phyloP scores from a whole-genome alignment of 2,113 vertebrate species.

The Sterna hirundo region DNA sequence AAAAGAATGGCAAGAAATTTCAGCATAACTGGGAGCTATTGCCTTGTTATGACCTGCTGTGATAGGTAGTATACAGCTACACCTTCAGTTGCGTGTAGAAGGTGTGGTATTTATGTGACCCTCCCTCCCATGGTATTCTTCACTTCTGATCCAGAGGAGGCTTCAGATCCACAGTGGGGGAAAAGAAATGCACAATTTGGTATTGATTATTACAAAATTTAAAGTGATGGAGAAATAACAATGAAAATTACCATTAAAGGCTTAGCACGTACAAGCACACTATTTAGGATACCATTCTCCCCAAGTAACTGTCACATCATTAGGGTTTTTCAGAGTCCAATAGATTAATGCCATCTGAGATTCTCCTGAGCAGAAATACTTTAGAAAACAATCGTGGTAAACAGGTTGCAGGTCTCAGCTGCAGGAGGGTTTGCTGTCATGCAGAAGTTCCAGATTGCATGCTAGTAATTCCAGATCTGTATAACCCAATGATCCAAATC shows the following conservation, averaged over 20 bases:
- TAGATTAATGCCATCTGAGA: background rate
- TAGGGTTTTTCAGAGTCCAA: background rate
- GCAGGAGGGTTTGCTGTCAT: background rate
- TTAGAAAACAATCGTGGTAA: background rate
- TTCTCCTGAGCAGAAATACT: background rate
- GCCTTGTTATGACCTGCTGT: background rate
- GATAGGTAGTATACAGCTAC: rapidly evolving
- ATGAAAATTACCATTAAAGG: background rate
- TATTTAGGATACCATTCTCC: background rate
- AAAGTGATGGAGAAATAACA: background rate
- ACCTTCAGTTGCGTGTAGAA: background rate
- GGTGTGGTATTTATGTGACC: background rate
- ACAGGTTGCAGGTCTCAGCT: background rate
- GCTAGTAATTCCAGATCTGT: background rate
- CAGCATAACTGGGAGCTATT: background rate
- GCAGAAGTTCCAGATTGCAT: background rate
- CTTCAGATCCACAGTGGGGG: background rate
- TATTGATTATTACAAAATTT: background rate
- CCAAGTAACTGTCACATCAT: background rate
- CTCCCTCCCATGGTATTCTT: background rate
- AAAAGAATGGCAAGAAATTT: background rate
- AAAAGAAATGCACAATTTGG: background rate
- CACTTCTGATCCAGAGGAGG: background rate
- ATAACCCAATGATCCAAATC: background rate
- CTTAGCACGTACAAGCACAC: background rate